A percentile compares a stretch with the other conserved stretches of the same genome.
Evolutionary conservation across 2,113 vertebrate species (phyloP).

Genomic region (Craseonycteris thonglongyai): DNA sequence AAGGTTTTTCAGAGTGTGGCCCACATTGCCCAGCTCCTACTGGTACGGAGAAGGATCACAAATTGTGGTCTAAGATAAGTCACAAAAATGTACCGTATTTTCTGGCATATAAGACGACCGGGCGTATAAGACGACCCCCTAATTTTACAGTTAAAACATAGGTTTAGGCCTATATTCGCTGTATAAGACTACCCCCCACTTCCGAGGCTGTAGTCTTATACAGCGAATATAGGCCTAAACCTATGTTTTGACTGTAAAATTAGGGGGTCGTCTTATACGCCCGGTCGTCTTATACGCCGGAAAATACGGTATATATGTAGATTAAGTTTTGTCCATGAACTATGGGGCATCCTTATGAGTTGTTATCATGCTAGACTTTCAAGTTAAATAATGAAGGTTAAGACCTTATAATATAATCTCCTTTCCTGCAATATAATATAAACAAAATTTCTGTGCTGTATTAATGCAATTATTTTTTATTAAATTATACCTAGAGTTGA

Average conservation of each 20-base stretch:
- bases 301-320: accelerated
- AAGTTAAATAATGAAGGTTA: background rate
- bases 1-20: background rate
- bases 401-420: background rate
- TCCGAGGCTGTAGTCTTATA: too few relatives aligned
- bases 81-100: background rate
- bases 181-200: too few relatives aligned
- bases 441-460: background rate
- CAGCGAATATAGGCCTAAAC: too few relatives aligned
- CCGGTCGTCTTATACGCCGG: too few relatives aligned
- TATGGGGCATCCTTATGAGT: background rate
- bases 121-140: too few relatives aligned
- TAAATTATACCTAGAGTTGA: background rate
- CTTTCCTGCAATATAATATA: background rate
- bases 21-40: background rate
- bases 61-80: background rate
- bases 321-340: background rate
- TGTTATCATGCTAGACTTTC: background rate
- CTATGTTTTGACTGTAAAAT: too few relatives aligned
- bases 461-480: background rate
- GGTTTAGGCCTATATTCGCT: too few relatives aligned
- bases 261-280: too few relatives aligned
- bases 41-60: background rate
- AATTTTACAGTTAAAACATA: too few relatives aligned
- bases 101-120: too few relatives aligned